A percentile compares a stretch with the other conserved stretches of the same genome.
These are phyloP conservation scores for Nysson spinosus DNA, from an alignment of 2,888 invertebrate genomes.

Conservation along the genomic window DNA sequence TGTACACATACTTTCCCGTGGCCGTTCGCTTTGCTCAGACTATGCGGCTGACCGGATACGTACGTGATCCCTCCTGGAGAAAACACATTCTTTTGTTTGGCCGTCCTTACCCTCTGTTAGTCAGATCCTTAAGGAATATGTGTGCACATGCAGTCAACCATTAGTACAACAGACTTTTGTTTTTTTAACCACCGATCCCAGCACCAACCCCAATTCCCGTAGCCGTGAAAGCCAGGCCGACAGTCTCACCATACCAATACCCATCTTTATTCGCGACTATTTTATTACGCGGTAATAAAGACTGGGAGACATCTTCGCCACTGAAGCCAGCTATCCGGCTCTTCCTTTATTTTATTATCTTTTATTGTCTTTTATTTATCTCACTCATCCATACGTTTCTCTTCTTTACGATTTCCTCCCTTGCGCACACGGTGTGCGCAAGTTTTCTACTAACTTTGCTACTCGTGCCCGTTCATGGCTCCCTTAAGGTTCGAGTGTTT, in stretches of 20 bases:
- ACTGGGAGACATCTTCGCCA: too few relatives aligned
- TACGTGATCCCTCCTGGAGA: slow-evolving; percentile 77
- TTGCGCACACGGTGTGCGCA: too few relatives aligned
- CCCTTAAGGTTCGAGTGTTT: too few relatives aligned
- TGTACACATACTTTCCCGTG: slow-evolving; percentile 78
- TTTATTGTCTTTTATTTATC: too few relatives aligned
- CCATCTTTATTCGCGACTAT: slow-evolving; percentile 20
- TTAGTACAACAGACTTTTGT: slow-evolving; percentile 69
- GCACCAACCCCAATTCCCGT: slow-evolving; percentile 75
- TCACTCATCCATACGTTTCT: too few relatives aligned
- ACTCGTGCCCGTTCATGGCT: too few relatives aligned
- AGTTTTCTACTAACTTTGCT: too few relatives aligned
- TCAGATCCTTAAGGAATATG: slow-evolving; percentile 66
- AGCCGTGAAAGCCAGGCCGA: slow-evolving; percentile 74
- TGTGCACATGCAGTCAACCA: slow-evolving; percentile 76
- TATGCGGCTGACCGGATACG: slow-evolving; percentile 77
- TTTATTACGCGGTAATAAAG: not conserved
- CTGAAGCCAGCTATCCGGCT: too few relatives aligned
- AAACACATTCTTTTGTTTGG: too few relatives aligned
- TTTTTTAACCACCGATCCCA: slow-evolving; percentile 70
- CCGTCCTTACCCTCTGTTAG: slow-evolving; percentile 74
- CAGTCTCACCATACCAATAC: slow-evolving; percentile 49
- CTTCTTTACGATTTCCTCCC: too few relatives aligned
- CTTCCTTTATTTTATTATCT: too few relatives aligned
- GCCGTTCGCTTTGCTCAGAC: slow-evolving; percentile 77